Base-by-base conservation (phyloP, 2,113 vertebrate species). In the rabbit (Oryctolagus cuniculus) region DNA sequence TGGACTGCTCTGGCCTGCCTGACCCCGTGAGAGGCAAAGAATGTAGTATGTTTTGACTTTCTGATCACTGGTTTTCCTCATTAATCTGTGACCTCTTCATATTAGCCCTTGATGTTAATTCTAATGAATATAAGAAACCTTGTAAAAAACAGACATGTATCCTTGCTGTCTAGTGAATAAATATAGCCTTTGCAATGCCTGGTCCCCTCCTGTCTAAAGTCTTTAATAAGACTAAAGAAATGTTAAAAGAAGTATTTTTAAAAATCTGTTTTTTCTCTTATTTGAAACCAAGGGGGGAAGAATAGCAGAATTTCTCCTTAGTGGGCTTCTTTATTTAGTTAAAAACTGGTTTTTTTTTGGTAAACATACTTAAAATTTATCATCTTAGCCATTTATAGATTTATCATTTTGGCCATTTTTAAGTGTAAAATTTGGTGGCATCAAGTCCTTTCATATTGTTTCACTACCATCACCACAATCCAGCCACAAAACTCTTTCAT, bases 1-100 rank as follows among this genome's bases (percentile, higher is more conserved):
- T 98, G 94, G 96, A 98, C 82, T 99, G 99, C 97, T 97, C 98
- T 24, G 99, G 99, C 97, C 98, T 99, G 72, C 99, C 99, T 0
- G 99, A 99, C 84, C 99, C 99, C 1, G 99, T 99, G 80, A 99
- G 98, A 93, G 99, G 99, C 98, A 99, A 99, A 94, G 99, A 99
- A 97, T 99, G 99, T 99, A 99, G 99, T 99, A 99, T 87, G 99
- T 99, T 15, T 17, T 29, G 51, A 58, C 49, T 66, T 78, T 95
- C n/a, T 69, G 96, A 94, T 34, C 2, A 1, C 61, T 67, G n/a
- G 5, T 95, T 89, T 95, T n/a, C 53, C 31, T 22, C 6, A 36
- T 77, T 79, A 55, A 88, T 63, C 64, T 22, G 5, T 83, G 24
- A 53, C 2, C 10, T 24, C 36, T 61, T 88, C 21, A 15, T 34